These are phyloP conservation scores for Hippolais icterina DNA, from an alignment of 2,113 vertebrate species.

Conservation along the genomic window DNA sequence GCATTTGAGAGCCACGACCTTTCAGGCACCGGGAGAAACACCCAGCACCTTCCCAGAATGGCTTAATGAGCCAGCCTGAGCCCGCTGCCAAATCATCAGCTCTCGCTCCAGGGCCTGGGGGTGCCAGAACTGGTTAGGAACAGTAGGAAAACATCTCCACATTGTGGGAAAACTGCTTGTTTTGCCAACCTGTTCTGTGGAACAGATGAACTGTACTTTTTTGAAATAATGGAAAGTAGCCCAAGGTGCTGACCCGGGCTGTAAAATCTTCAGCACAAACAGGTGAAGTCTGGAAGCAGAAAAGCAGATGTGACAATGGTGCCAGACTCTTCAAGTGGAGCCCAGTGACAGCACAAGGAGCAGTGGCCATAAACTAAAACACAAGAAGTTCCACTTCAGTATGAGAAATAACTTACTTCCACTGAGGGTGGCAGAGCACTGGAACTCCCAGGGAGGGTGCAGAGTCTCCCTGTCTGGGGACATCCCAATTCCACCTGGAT, in stretches of 20 bases:
- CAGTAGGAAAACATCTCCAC: neutral
- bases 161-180: neutral
- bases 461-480: neutral
- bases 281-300: neutral
- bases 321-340: neutral
- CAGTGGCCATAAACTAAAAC: neutral
- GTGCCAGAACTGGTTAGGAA: conserved; percentile 9
- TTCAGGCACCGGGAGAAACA: neutral
- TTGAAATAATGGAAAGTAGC: neutral
- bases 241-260: neutral
- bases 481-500: neutral
- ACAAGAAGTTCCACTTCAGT: neutral
- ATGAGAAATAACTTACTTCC: neutral
- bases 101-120: neutral
- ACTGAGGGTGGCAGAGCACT: neutral
- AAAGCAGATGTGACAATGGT: neutral
- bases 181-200: neutral
- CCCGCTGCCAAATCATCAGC: neutral
- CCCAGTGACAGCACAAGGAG: neutral
- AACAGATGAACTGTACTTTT: neutral
- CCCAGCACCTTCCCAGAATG: neutral
- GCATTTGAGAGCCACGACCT: neutral
- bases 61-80: neutral
- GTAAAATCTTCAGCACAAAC: neutral
- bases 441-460: neutral